Conservation (phyloP, 2,888 invertebrate species). For the Papilio demoleus region DNA sequence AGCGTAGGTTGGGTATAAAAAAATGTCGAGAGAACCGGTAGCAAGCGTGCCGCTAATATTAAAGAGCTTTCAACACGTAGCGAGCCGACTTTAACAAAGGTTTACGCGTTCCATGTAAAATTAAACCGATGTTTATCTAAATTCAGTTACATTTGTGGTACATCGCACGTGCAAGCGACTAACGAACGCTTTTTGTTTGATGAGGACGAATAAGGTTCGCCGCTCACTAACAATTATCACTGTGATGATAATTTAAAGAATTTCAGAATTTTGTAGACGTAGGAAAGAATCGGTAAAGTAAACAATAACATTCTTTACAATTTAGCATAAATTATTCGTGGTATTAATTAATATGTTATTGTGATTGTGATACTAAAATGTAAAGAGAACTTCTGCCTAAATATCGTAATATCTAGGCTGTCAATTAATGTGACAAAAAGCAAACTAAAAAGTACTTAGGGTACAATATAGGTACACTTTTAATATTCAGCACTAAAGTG, state of each 20-base stretch:
- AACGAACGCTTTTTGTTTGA: slow-evolving; percentile 49
- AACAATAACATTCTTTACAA: neutral
- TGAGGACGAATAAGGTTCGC: slow-evolving; percentile 45
- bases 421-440: no score
- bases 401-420: neutral
- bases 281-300: neutral
- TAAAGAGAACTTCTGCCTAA: neutral
- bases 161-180: slow-evolving; percentile 77
- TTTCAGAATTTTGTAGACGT: neutral
- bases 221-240: slow-evolving; percentile 30
- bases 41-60: slow-evolving; percentile 78
- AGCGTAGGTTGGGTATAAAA: slow-evolving; percentile 66
- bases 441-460: no score
- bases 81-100: slow-evolving; percentile 66
- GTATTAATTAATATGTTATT: slow-evolving; percentile 32
- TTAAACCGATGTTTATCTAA: slow-evolving; percentile 77
- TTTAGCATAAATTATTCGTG: neutral
- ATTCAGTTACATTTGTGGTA: slow-evolving; percentile 69
- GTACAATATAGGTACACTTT: no score
- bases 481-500: no score
- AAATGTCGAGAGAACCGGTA: slow-evolving; percentile 69
- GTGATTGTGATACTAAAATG: neutral
- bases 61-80: slow-evolving; percentile 62
- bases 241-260: slow-evolving; percentile 24
- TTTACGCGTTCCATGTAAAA: slow-evolving; percentile 77